Conservation (phyloP, 2,113 vertebrate genomes). For the Catharus bicknelli region DNA sequence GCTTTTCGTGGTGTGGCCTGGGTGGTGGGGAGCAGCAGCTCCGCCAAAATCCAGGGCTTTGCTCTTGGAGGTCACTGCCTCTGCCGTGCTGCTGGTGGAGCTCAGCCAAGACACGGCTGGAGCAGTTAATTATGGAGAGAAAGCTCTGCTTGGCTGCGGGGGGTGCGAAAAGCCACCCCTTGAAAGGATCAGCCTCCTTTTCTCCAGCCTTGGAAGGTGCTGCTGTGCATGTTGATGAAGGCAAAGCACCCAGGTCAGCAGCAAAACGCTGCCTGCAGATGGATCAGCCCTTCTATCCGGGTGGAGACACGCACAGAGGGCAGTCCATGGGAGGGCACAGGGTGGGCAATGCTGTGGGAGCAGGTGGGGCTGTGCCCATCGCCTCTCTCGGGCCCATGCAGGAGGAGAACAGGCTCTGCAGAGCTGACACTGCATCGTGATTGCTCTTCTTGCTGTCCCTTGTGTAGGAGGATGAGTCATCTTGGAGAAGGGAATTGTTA, state of each 20-base stretch:
- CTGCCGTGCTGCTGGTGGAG: not conserved
- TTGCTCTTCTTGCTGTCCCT: conserved; percentile 24
- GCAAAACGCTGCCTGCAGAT: not conserved
- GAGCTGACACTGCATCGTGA: not conserved
- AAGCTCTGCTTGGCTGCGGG: not conserved
- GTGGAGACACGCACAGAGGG: not conserved
- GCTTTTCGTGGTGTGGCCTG: not conserved
- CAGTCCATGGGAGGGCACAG: not conserved
- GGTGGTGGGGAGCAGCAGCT: not conserved
- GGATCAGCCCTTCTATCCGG: not conserved
- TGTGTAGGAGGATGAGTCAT: conserved; percentile 52
- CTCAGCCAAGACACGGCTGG: not conserved
- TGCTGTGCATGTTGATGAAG: conserved; percentile 43
- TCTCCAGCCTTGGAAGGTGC: not conserved
- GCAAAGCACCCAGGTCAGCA: not conserved
- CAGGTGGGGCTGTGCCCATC: not conserved
- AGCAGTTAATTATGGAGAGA: not conserved
- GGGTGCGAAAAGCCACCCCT: not conserved
- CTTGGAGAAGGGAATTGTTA: conserved; percentile 4
- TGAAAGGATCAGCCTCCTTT: conserved; percentile 19
- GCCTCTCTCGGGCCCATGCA: not conserved
- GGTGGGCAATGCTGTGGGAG: not conserved
- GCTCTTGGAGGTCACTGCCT: not conserved
- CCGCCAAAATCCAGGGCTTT: not conserved
- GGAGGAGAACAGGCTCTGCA: not conserved